Evolutionary conservation across 2,888 invertebrate genomes (phyloP), one percentile per base, ranked within the genome.

Genomic region (Sphinx pinastri): DNA sequence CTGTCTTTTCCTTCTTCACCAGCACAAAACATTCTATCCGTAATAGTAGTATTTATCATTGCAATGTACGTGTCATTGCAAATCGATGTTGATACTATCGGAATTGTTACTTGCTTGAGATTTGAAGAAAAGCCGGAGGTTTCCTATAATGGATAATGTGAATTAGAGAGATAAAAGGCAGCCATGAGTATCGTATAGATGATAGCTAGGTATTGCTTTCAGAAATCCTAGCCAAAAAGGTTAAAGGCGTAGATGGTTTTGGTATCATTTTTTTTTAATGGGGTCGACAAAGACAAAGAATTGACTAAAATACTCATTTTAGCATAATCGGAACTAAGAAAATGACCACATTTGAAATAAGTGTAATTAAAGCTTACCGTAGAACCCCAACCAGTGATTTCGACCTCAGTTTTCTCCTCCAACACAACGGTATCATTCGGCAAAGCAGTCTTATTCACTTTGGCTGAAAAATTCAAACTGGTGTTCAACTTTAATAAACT

Each of bases 21-120:
- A 52, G 86, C 86, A 47, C 86, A 86, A 5, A 86, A 49, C 83
- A 85, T 84, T 16, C 79, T 78, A 0, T 16, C 49, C 0, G 79
- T 81, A 47, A 82, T 77, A 0, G 10, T 31, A 10, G n/a, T n/a
- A n/a, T 69, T 59, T 49, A 47, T 54, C 16, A 63, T 16, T 60
- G 2, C 45, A 0, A 70, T 12, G 8, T 83, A 85, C 1, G 63
- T 19, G 0, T 71, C 1, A 58, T 71, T 71, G 58, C 85, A 85
- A 1, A 25, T 52, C 0, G 47, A 13, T 7, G 67, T 38, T 0
- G 73, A 10, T 0, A 83, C 75, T 13, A 75, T 58, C 0, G 84
- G 81, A 1, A 86, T 49, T 3, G 74, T 49, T 0, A 80, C 82
- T 77, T 84, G 84, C 1, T 71, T 78, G 0, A 85, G 77, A 58